Conservation (phyloP, 2,888 invertebrate genomes). For the Alloplasta piceator region DNA sequence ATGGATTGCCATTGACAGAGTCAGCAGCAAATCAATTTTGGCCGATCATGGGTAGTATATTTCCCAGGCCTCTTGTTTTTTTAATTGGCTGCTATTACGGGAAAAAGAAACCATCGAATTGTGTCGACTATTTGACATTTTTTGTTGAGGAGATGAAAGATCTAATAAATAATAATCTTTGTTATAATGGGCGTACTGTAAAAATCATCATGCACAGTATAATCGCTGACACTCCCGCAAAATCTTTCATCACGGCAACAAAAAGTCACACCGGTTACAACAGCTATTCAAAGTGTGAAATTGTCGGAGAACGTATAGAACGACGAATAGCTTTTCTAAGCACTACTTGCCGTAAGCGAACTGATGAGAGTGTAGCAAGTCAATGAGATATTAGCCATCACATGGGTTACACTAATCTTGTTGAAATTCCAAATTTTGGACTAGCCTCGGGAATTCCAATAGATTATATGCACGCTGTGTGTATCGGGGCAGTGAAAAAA, state of each 20-base stretch:
- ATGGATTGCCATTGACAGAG: slow-evolving; percentile 64
- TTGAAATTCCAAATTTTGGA: slow-evolving; percentile 42
- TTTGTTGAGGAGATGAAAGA: slow-evolving; percentile 64
- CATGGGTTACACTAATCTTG: slow-evolving; percentile 30
- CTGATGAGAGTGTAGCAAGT: slow-evolving; percentile 50
- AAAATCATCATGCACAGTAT: slow-evolving; percentile 52
- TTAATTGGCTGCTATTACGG: slow-evolving; percentile 66
- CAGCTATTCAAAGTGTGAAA: slow-evolving; percentile 62
- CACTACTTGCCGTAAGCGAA: slow-evolving; percentile 44
- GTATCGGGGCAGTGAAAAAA: slow-evolving; percentile 59
- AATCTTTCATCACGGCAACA: slow-evolving; percentile 55
- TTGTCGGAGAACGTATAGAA: slow-evolving; percentile 51
- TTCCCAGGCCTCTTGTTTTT: slow-evolving; percentile 50
- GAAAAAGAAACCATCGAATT: slow-evolving; percentile 57
- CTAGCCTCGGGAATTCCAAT: slow-evolving; percentile 51
- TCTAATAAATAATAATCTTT: slow-evolving; percentile 50
- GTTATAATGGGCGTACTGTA: slow-evolving; percentile 33
- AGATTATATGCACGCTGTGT: slow-evolving; percentile 63
- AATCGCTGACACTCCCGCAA: slow-evolving; percentile 64
- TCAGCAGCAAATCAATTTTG: slow-evolving; percentile 63
- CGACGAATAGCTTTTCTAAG: slow-evolving; percentile 32
- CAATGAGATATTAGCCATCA: slow-evolving; percentile 53
- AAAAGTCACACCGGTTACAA: slow-evolving; percentile 65
- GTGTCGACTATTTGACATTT: slow-evolving; percentile 55
- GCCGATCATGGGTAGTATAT: slow-evolving; percentile 36